phyloP scores from a whole-genome alignment of 37 sponge, comb jelly and placozoan genomes.

The Mnemiopsis leidyi region DNA sequence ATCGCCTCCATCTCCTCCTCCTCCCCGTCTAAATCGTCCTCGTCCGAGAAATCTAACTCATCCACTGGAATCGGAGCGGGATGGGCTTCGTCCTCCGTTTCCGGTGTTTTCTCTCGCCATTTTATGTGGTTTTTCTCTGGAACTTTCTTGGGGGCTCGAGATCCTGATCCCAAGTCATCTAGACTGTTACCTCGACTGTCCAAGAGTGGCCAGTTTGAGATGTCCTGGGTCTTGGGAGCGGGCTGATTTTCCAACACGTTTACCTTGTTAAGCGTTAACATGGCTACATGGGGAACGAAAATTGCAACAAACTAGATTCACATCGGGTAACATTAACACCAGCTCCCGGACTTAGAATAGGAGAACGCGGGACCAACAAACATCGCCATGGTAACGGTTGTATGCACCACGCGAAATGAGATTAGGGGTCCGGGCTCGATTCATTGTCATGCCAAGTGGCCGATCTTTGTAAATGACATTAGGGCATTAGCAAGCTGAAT shows the following conservation, averaged over 20 bases:
- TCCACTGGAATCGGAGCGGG: neutral
- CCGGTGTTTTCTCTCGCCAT: neutral
- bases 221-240: neutral
- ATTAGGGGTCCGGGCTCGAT: neutral
- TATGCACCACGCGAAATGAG: neutral
- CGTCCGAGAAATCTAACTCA: neutral
- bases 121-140: neutral
- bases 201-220: slow-evolving; percentile 5
- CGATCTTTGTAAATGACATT: neutral
- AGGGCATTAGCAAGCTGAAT: neutral
- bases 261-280: slow-evolving; percentile 6
- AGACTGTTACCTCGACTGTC: slow-evolving; percentile 40
- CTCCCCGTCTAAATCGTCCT: slow-evolving; percentile 24
- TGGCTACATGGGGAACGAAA: neutral
- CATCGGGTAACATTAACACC: neutral
- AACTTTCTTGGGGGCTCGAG: neutral
- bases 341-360: neutral
- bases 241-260: neutral
- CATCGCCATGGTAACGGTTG: neutral
- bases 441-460: neutral
- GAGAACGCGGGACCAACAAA: neutral
- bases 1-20: slow-evolving; percentile 39
- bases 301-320: neutral
- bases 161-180: neutral
- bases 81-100: neutral